phyloP scores from a whole-genome alignment of 2,888 invertebrate genomes.

The Lordiphosa andalusiaca region DNA sequence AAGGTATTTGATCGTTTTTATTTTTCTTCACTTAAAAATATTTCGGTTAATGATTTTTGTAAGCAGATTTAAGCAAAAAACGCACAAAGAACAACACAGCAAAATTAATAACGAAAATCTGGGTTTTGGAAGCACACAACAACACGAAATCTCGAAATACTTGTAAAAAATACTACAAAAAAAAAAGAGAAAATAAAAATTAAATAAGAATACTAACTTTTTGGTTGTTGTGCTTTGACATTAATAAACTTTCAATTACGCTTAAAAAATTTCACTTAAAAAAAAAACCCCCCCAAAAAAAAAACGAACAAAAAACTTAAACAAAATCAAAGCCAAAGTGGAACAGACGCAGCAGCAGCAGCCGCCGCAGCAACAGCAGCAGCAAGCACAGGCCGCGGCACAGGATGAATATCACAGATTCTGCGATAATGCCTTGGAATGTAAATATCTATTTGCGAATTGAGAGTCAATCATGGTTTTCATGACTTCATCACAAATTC shows the following conservation, averaged over 20 bases:
- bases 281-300: constrained; percentile 19
- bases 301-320: constrained; percentile 27
- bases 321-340: constrained; percentile 42
- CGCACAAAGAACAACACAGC: constrained; percentile 53
- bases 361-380: constrained; percentile 11
- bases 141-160: constrained; percentile 65
- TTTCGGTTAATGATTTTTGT: constrained; percentile 3
- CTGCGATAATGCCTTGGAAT: constrained; percentile 90
- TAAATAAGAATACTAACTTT: constrained; percentile 20
- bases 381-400: constrained; percentile 52
- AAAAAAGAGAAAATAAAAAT: neutral
- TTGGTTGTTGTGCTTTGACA: constrained; percentile 32
- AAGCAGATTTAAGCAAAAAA: constrained; percentile 12
- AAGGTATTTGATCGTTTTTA: constrained; percentile 58
- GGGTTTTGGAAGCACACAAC: constrained; percentile 27
- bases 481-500: neutral
- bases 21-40: constrained; percentile 11
- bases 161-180: constrained; percentile 30
- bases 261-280: constrained; percentile 22
- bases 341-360: constrained; percentile 32
- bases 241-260: constrained; percentile 33
- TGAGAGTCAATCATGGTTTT: constrained; percentile 14
- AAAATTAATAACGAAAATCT: constrained; percentile 14
- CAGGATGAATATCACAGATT: constrained; percentile 90
- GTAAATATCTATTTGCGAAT: constrained; percentile 81